A percentile compares a stretch with the other conserved stretches of the same genome.
Evolutionary conservation across 2,888 invertebrate species (phyloP).

Genomic region (Lamellibrachia satsuma): DNA sequence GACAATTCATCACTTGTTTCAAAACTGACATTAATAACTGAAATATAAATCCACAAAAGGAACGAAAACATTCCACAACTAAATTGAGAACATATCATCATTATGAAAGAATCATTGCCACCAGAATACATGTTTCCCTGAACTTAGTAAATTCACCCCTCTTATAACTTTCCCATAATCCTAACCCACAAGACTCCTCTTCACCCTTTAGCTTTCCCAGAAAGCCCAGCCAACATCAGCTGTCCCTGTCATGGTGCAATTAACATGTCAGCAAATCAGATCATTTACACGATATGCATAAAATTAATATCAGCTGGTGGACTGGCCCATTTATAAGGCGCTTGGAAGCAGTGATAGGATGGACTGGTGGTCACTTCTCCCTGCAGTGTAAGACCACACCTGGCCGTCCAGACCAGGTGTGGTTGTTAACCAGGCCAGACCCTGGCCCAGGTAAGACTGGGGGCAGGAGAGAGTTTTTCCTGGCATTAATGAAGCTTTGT

Average conservation of each 20-base stretch:
- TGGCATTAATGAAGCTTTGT: background rate
- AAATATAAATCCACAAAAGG: background rate
- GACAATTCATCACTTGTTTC: background rate
- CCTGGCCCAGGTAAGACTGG: background rate
- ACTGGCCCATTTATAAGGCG: background rate
- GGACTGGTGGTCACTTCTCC: background rate
- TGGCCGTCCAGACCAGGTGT: background rate
- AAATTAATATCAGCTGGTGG: background rate
- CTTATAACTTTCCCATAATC: background rate
- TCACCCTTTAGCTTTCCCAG: background rate
- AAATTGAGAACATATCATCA: background rate
- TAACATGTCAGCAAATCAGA: slow-evolving; percentile 1
- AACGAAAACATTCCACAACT: background rate
- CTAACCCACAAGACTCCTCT: background rate
- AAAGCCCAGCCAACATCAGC: background rate
- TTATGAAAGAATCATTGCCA: background rate
- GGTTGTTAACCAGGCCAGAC: background rate
- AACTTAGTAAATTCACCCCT: background rate
- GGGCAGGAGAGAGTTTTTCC: background rate
- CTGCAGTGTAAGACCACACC: background rate
- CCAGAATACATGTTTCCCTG: background rate
- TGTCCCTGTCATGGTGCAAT: background rate
- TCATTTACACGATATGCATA: background rate
- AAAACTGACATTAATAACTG: background rate
- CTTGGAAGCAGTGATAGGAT: background rate